Evolutionary conservation across 2,113 vertebrate genomes (phyloP).

Genomic region (Empidonax traillii): DNA sequence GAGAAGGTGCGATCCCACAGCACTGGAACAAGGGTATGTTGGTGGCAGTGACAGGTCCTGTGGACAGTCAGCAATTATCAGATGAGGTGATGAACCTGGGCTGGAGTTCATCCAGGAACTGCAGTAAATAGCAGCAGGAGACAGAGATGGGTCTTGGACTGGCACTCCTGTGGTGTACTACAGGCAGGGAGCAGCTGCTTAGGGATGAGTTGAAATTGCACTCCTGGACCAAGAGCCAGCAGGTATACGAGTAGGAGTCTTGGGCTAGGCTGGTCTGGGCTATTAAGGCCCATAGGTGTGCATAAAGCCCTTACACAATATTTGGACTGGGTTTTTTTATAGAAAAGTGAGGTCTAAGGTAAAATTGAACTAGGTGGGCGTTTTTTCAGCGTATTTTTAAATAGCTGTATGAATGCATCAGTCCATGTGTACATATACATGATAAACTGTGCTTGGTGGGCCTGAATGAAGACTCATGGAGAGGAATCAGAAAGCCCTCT

Average conservation of each 20-base stretch:
- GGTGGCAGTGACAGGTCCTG: background rate
- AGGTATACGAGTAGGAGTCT: background rate
- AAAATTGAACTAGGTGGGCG: background rate
- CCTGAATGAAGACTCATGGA: background rate
- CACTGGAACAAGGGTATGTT: background rate
- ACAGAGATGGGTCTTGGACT: background rate
- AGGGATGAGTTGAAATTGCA: background rate
- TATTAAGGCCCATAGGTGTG: background rate
- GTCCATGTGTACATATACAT: fast-evolving
- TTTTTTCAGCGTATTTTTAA: background rate
- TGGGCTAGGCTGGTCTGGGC: background rate
- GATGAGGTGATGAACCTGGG: background rate
- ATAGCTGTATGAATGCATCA: background rate
- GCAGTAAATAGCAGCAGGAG: background rate
- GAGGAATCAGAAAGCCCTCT: background rate
- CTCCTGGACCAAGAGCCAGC: background rate
- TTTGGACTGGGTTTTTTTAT: background rate
- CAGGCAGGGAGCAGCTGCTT: background rate
- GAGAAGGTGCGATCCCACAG: background rate
- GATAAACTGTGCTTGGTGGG: background rate
- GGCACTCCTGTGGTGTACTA: background rate
- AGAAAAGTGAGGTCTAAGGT: background rate
- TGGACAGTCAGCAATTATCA: background rate
- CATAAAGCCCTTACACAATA: background rate
- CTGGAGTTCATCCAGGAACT: background rate